Conservation (phyloP, 2,797 vertebrate species). For the Kryptolebias ocellatus region DNA sequence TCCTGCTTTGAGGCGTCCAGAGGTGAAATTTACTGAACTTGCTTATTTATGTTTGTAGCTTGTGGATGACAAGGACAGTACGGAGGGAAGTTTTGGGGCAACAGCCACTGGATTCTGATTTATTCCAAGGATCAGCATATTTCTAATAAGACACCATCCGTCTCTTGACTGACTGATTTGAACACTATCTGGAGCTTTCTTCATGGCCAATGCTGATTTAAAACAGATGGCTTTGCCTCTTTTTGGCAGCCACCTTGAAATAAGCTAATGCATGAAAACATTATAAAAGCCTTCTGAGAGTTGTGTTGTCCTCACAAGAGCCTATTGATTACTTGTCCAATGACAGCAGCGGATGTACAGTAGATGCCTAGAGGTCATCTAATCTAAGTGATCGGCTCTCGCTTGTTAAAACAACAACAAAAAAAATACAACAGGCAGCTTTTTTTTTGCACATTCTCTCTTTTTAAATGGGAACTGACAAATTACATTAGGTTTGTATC, state of each 20-base stretch:
- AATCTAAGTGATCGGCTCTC: conserved; percentile 14
- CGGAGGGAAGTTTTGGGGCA: conserved; percentile 19
- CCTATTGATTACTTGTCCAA: conserved; percentile 68
- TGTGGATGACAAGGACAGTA: conserved; percentile 39
- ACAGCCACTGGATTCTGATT: conserved; percentile 57
- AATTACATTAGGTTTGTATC: neutral
- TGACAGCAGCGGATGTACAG: conserved; percentile 47
- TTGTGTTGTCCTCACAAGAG: conserved; percentile 61
- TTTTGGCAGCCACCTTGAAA: conserved; percentile 62
- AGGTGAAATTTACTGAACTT: neutral
- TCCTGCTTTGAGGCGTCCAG: neutral
- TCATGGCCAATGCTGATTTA: conserved; percentile 65
- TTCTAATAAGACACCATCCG: conserved; percentile 55
- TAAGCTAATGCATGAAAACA: conserved; percentile 63
- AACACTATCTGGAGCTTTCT: conserved; percentile 62
- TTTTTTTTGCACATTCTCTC: neutral
- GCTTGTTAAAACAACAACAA: neutral
- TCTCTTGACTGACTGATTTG: conserved; percentile 70
- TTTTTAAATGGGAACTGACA: conserved; percentile 31
- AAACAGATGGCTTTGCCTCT: conserved; percentile 63
- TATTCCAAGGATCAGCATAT: conserved; percentile 55
- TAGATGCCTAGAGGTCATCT: conserved; percentile 48
- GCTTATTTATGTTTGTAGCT: conserved; percentile 34
- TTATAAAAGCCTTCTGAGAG: conserved; percentile 62
- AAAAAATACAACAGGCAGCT: neutral